phyloP scores from a whole-genome alignment of 2,113 vertebrate species.

The Sceloporus undulatus region DNA sequence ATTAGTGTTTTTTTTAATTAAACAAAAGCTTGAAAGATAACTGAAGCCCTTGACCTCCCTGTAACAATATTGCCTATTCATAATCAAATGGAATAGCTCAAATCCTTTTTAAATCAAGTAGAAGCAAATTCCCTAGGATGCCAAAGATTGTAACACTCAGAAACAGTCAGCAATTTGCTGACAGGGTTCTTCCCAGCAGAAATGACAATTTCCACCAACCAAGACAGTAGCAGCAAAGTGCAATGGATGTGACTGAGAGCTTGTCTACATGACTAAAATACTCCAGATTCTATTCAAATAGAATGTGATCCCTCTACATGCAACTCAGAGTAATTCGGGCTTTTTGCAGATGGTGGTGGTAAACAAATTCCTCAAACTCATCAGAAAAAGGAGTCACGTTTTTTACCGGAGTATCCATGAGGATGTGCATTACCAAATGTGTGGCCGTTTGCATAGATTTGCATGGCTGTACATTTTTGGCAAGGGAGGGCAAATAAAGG shows the following conservation, averaged over 20 bases:
- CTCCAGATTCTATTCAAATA: too few relatives aligned
- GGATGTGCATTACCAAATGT: too few relatives aligned
- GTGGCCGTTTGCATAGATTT: too few relatives aligned
- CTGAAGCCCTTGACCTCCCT: conserved; percentile 16
- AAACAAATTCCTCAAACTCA: too few relatives aligned
- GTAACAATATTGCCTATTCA: conserved; percentile 20
- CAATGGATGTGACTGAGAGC: not conserved
- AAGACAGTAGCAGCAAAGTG: not conserved
- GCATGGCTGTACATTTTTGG: too few relatives aligned
- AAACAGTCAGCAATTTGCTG: conserved; percentile 13
- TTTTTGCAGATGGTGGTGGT: too few relatives aligned
- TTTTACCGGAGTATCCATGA: too few relatives aligned
- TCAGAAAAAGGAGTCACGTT: too few relatives aligned
- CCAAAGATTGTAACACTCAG: not conserved
- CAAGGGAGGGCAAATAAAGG: too few relatives aligned
- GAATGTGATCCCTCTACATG: too few relatives aligned
- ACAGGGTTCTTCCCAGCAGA: not conserved
- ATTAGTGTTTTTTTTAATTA: conserved; percentile 41
- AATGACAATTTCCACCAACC: not conserved
- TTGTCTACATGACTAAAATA: too few relatives aligned
- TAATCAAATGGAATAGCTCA: conserved; percentile 35
- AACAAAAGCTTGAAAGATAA: conserved; percentile 35
- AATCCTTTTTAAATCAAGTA: conserved; percentile 25
- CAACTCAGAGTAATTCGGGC: too few relatives aligned
- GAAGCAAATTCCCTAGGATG: conserved; percentile 19